Evolutionary conservation across 2,888 invertebrate genomes (phyloP), one percentile per base, ranked within the genome.

Genomic region (Cataglyphis cursor): DNA sequence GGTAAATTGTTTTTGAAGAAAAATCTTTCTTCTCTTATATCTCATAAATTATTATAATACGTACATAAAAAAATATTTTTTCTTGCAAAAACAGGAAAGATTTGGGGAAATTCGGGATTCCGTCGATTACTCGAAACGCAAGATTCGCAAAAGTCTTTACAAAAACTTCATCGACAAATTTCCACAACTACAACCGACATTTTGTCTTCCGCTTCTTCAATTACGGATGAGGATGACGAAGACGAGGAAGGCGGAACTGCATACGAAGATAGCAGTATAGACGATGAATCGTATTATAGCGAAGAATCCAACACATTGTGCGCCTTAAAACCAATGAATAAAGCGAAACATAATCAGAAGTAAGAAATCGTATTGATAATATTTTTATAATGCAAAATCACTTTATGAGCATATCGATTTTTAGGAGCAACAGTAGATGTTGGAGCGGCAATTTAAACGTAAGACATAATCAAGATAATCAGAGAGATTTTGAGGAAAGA

Each of bases 381-480:
- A 48, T 44, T 31, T 57, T 72, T n/a, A 54, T 12, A 18, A 61
- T 38, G 38, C 1, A 57, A 24, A 18, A 35, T 61, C 1, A 51
- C 51, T 70, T 48, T 38, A 3, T 61, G 8, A 65, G 64, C 54
- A 64, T 74, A 72, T 74, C 10, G 54, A 83, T 12, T 51, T n/a
- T 64, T 24, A 89, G 89, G 54, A 95, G 95, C 64, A 95, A 95
- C 12, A 96, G 96, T 6, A 96, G 97, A 35, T 96, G 96, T 91
- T 98, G 98, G 98, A 97, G 97, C 85, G 95, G 96, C 28, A 97
- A 97, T 89, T 95, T 97, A 81, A 97, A 97, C 0, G 97, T 98
- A 5, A 96, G 98, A 89, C 97, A 97, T 92, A 98, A 98, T 95
- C 98, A 98, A 94, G 98, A 98, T 94, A 97, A 97, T 91, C 98